Conservation (phyloP, 2,797 vertebrate species). For the Fratercula arctica region DNA sequence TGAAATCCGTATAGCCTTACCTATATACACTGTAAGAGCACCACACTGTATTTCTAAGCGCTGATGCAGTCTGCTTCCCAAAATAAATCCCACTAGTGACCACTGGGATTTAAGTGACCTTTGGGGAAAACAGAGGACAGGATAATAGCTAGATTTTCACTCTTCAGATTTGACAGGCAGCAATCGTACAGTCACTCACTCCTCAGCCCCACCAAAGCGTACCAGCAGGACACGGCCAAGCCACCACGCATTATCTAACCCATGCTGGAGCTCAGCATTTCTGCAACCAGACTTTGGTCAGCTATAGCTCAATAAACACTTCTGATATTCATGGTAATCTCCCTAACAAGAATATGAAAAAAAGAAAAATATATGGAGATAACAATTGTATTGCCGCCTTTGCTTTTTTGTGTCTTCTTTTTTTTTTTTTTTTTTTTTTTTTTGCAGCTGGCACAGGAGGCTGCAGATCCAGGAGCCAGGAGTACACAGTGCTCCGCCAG, state of each 20-base stretch:
- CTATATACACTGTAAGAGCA: constrained; percentile 45
- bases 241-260: constrained; percentile 29
- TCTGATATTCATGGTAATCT: neutral
- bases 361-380: neutral
- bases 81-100: constrained; percentile 68
- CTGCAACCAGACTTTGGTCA: neutral
- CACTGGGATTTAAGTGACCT: constrained; percentile 68
- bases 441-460: neutral
- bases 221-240: constrained; percentile 29
- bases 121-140: constrained; percentile 51
- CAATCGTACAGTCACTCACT: constrained; percentile 37
- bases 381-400: neutral
- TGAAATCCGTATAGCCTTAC: constrained; percentile 60
- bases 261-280: neutral
- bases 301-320: neutral
- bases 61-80: constrained; percentile 60
- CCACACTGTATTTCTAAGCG: constrained; percentile 16
- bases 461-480: neutral
- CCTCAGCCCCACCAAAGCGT: constrained; percentile 6
- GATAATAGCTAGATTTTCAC: constrained; percentile 57
- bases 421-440: too few species aligned
- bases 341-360: neutral
- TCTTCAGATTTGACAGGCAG: constrained; percentile 44
- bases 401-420: neutral
- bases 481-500: neutral